Base-by-base conservation (phyloP, 1,140 invertebrate species). In the Helicoverpa armigera region DNA sequence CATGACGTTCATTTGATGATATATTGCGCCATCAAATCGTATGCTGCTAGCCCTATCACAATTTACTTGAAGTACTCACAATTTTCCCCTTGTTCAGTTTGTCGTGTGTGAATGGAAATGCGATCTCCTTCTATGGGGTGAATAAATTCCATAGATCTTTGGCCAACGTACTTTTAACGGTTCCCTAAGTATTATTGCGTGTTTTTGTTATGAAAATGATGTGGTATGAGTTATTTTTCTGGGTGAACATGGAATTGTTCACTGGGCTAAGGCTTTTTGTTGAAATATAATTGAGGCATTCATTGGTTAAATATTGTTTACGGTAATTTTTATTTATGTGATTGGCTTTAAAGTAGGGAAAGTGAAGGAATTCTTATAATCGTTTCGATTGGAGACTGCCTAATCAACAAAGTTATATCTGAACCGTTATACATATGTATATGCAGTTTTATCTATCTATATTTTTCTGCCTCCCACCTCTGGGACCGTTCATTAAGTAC, bases 91-190 rank as follows among this genome's bases (percentile, higher is more conserved):
- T 67, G 67, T 80, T 79, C 76, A 60, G 48, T 18, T 80, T 76
- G 73, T 31, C 81, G 72, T 70, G 53, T 78, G 72, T 74, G 76
- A 86, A 84, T 86, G 83, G 83, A 86, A 84, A 86, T 72, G 79
- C 75, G 83, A 81, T 74, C 82, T 80, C 31, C 54, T 29, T 56
- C 67, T 43, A 56, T 77, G 79, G 85, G 85, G 85, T 86, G 85
- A 86, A 86, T 86, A 86, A 86, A 86, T 84, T 86, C 85, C 81
- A 82, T 84, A 81, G 60, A 84, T 83, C 81, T 84, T 67, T 76
- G 74, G 81, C 76, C 79, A 87, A 87, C 86, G 84, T 83, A 85
- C 79, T 85, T 85, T 82, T 85, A 87, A 87, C 85, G 85, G 85
- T 86, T 79, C 56, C 53, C 54, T 82, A 83, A 83, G 76, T 80